Conservation (phyloP, 2,888 invertebrate species). For the Trimorus sp. region DNA sequence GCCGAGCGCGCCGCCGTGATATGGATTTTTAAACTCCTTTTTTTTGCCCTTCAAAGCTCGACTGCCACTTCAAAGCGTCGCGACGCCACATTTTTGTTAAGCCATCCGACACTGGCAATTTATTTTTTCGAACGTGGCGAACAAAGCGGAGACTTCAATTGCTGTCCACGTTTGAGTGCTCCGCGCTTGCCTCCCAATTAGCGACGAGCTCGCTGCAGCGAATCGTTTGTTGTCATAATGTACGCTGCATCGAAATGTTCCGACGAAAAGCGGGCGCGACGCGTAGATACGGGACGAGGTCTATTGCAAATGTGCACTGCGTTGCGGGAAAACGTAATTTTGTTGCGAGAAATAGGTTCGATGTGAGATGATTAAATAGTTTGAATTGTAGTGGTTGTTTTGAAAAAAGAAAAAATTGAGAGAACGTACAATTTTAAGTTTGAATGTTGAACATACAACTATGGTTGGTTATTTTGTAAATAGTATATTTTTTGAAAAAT, state of each 20-base stretch:
- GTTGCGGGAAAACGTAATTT: too few relatives aligned
- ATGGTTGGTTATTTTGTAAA: too few relatives aligned
- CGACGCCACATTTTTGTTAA: conserved; percentile 78
- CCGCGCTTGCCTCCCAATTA: conserved; percentile 62
- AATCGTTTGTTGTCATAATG: conserved; percentile 54
- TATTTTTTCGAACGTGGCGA: conserved; percentile 59
- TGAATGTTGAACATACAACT: too few relatives aligned
- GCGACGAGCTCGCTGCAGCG: conserved; percentile 51
- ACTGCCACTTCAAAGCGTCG: conserved; percentile 76
- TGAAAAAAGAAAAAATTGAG: too few relatives aligned
- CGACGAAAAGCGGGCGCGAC: conserved; percentile 8
- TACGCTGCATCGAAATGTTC: conserved; percentile 32
- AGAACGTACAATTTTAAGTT: too few relatives aligned
- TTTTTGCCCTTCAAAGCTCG: conserved; percentile 59
- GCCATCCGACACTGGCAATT: conserved; percentile 64
- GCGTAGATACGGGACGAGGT: too few relatives aligned
- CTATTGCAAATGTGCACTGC: too few relatives aligned
- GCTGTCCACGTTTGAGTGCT: conserved; percentile 62
- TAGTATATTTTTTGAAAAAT: too few relatives aligned
- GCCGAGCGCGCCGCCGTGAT: conserved; percentile 57
- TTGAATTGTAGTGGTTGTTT: too few relatives aligned
- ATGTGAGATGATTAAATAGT: too few relatives aligned
- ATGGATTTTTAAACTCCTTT: conserved; percentile 75
- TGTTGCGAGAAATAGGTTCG: too few relatives aligned
- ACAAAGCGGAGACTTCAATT: conserved; percentile 58